A percentile compares a stretch with the other conserved stretches of the same genome.
Evolutionary conservation across 2,113 vertebrate genomes (phyloP).

Genomic region (Pavo muticus): DNA sequence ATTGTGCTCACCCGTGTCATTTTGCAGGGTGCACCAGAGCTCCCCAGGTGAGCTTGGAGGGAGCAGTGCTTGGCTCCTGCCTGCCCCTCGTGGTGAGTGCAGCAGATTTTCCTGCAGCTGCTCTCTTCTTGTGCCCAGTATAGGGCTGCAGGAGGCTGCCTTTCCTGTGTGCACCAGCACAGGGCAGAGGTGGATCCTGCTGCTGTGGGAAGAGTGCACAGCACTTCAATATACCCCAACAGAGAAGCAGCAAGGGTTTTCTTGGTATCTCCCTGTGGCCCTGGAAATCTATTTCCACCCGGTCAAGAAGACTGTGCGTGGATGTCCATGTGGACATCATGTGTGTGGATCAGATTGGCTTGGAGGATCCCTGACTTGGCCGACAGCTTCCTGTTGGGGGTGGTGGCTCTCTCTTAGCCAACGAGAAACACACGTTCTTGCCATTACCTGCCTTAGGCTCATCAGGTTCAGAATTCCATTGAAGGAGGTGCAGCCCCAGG

Average conservation of each 20-base stretch:
- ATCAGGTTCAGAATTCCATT: not conserved
- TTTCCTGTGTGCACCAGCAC: not conserved
- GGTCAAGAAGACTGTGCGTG: not conserved
- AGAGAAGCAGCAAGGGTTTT: not conserved
- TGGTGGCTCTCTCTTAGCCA: not conserved
- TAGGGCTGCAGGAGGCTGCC: not conserved
- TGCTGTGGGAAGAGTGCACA: not conserved
- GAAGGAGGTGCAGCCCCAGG: not conserved
- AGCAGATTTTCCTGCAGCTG: not conserved
- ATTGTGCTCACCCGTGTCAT: fast-evolving
- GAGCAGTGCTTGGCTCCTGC: not conserved
- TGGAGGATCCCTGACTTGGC: not conserved
- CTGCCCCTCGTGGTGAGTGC: not conserved
- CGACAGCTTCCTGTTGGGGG: not conserved
- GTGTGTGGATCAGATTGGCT: not conserved
- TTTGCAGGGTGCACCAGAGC: not conserved
- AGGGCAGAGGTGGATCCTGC: not conserved
- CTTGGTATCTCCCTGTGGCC: not conserved
- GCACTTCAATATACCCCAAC: not conserved
- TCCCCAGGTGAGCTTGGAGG: not conserved
- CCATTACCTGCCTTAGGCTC: not conserved
- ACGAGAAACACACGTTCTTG: not conserved
- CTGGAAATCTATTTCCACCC: not conserved
- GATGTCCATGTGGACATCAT: not conserved
- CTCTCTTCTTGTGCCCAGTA: not conserved